Conservation (phyloP, 2,888 invertebrate genomes). For the Drosophila nr. medialis region DNA sequence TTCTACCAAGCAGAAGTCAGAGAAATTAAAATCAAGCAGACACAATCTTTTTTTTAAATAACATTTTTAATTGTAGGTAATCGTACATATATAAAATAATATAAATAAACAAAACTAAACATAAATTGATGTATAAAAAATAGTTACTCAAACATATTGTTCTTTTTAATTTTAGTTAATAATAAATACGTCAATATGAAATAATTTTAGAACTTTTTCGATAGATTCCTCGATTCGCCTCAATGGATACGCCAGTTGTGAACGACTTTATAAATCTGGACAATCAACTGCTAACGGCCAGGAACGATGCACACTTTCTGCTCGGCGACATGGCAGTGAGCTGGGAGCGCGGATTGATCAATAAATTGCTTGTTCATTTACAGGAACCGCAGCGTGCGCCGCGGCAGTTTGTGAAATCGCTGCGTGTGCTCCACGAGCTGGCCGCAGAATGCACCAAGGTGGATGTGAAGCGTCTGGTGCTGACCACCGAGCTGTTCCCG, state of each 20-base stretch:
- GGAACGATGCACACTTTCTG: constrained; percentile 36
- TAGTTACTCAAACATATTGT: no score
- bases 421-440: constrained; percentile 53
- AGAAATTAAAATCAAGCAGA: background rate
- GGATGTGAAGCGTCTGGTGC: constrained; percentile 45
- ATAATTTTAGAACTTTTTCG: background rate
- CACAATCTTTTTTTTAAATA: background rate
- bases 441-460: constrained; percentile 54
- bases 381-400: constrained; percentile 26
- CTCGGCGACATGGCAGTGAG: no score
- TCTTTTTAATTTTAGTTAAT: no score
- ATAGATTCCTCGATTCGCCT: background rate
- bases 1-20: background rate
- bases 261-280: constrained; percentile 31
- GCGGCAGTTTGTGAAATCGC: constrained; percentile 38
- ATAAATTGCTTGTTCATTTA: constrained; percentile 16
- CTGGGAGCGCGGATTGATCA: constrained; percentile 34
- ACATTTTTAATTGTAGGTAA: background rate
- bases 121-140: background rate
- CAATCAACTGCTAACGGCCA: constrained; percentile 40
- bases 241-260: constrained; percentile 24
- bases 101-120: background rate
- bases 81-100: background rate
- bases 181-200: background rate
- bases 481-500: constrained; percentile 36